Base-by-base conservation (phyloP, 1,140 invertebrate genomes). In the Cyrtorhinus lividipennis region DNA sequence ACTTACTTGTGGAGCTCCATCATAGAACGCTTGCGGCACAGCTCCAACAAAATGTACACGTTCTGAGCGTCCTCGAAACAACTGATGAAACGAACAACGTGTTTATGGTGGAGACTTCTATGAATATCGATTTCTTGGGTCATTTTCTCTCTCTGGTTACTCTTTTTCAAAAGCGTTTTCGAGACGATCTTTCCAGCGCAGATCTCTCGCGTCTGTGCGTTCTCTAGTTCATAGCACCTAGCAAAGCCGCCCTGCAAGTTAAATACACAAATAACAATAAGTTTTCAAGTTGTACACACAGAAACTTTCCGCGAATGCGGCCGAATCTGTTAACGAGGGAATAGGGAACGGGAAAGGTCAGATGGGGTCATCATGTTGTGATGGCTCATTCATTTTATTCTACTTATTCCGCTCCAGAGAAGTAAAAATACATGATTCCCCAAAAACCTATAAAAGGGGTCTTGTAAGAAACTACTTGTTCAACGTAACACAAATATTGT, bases 191-290 rank as follows among this genome's bases (percentile, higher is more conserved):
- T 99, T 22, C 95, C 94, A 46, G 96, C 96, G 76, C 84, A 96
- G 1, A 92, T 78, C 68, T 85, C 78, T 62, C 87, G 80, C 2
- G 84, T 86, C 53, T 80, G 78, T 24, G 83, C 77, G 71, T 96
- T 90, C 66, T 82, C 84, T 25, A 98, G 86, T 76, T 99, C 95
- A 75, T 96, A 99, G 73, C 95, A 98, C 84, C 90, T 93, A 73
- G 95, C 96, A 83, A 99, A 99, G n/a, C 95, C 96, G 72, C 95
- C 96, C 92, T 99, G n/a, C n/a, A n/a, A 73, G 62, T 77, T 12
- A 38, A 44, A 61, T 2, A 38, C 24, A 53, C 20, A 53, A 53
- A 53, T 23, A 61, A 27, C n/a, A n/a, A n/a, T n/a, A n/a, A n/a
- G n/a, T n/a, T n/a, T n/a, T n/a, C n/a, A n/a, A n/a, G n/a, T n/a